Evolutionary conservation across 2,797 vertebrate genomes (phyloP).

Genomic region (Tachyglossus aculeatus): DNA sequence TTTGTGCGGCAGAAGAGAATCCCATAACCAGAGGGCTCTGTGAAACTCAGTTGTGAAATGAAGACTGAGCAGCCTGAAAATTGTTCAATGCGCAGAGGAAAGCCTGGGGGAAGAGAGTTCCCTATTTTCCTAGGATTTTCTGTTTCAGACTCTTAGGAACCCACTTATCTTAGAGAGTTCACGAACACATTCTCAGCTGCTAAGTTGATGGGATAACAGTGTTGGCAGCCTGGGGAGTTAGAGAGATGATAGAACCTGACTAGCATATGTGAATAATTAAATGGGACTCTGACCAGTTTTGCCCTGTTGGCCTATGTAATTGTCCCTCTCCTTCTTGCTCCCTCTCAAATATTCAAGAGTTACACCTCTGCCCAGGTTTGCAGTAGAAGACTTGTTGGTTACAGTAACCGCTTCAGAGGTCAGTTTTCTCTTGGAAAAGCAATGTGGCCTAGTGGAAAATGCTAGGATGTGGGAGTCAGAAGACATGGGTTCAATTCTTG

Average conservation of each 20-base stretch:
- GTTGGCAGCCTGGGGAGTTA: background rate
- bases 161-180: background rate
- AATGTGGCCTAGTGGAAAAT: no score
- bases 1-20: background rate
- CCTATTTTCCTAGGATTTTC: background rate
- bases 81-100: background rate
- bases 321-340: background rate
- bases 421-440: slow-evolving; percentile 2
- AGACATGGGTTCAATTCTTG: no score
- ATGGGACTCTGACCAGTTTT: background rate
- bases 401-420: slow-evolving; percentile 5
- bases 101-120: background rate
- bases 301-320: background rate
- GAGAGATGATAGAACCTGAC: background rate
- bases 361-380: background rate
- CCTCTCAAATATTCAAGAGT: background rate
- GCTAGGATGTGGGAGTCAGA: no score
- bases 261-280: background rate
- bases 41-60: background rate
- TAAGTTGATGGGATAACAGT: no score
- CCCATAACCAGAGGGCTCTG: background rate
- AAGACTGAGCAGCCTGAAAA: background rate
- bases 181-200: background rate
- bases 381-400: background rate
- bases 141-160: background rate